Conservation (phyloP, 1,140 invertebrate genomes). For the Potamilus streckersoni region DNA sequence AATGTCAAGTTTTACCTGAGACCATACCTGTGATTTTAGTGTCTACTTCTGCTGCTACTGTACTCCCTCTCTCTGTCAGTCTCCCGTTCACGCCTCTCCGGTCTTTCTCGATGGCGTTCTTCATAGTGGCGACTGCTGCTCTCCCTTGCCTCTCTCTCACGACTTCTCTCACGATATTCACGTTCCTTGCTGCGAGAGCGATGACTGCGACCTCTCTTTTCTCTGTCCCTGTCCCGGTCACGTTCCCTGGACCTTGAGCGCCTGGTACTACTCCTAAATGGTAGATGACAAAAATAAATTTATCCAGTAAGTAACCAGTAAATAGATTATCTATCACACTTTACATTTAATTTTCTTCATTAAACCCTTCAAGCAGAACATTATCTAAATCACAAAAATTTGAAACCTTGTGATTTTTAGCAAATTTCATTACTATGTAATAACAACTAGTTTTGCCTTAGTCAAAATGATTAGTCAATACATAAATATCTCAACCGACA, state of each 20-base stretch:
- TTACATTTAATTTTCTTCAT: too few relatives aligned
- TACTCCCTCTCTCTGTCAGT: slow-evolving; percentile 52
- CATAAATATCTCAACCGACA: too few relatives aligned
- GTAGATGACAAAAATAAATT: neutral
- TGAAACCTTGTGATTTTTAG: too few relatives aligned
- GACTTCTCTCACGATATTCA: slow-evolving; percentile 75
- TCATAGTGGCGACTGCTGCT: slow-evolving; percentile 28
- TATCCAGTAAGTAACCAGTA: too few relatives aligned
- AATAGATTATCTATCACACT: too few relatives aligned
- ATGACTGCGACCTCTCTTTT: slow-evolving; percentile 71
- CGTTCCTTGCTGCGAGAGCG: slow-evolving; percentile 65
- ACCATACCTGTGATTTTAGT: too few relatives aligned
- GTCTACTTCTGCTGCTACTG: slow-evolving; percentile 35
- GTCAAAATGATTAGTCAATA: too few relatives aligned
- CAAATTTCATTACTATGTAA: too few relatives aligned
- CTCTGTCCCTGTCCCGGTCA: slow-evolving; percentile 75
- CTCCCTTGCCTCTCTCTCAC: slow-evolving; percentile 69
- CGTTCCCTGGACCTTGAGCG: slow-evolving; percentile 77
- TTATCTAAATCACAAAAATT: too few relatives aligned
- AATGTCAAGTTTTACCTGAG: too few relatives aligned
- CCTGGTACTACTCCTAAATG: slow-evolving; percentile 66
- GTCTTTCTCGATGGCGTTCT: slow-evolving; percentile 61
- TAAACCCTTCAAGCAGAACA: too few relatives aligned
- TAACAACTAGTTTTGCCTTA: too few relatives aligned
- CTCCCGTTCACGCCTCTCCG: slow-evolving; percentile 61